Base-by-base conservation (phyloP, 2,113 vertebrate genomes). In the Aleadryas rufinucha region DNA sequence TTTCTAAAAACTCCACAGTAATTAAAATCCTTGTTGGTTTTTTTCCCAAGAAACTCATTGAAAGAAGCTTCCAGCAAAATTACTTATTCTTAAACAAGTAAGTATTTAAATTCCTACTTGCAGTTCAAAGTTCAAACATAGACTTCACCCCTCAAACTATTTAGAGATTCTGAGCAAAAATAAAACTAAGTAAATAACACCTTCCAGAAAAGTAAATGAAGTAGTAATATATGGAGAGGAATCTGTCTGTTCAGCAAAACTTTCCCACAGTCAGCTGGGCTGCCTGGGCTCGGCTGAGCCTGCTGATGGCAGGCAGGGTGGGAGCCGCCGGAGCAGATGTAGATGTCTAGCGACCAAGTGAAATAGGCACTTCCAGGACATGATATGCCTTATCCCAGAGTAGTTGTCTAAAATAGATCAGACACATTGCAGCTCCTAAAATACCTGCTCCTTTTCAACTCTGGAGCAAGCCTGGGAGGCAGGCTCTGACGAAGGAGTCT, bases 271-370 rank as follows among this genome's bases (percentile, higher is more conserved):
- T 35, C 69, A 71, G 49, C 69, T 18, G 70, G 61, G 74, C 35
- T 63, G 41, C 64, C 22, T 57, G 66, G 44, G 4, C 57, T 27
- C 0, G 1, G 75, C 83, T 63, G 86, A 84, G 72, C 37, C 45
- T 65, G 39, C 54, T 59, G 83, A 4, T 23, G 53, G 68, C 45
- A 42, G 42, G 57, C 45, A 33, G 56, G 63, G 69, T 28, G 81
- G 83, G 56, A 89, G 64, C 14, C 45, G 4, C 6, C 0, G 0
- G 20, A 75, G 53, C 82, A 85, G 78, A 45, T 23, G 90, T 5
- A 17, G 49, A 14, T 5, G 30, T 60, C 87, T 64, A 20, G 84
- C 3, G 0, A 42, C 0, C 0, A 65, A 44, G 53, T 7, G 75
- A 61, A 72, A 54, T 0, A 60, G 75, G 78, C 63, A 41, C 52